Conservation (phyloP, 2,797 vertebrate genomes). For the Lagodon rhomboides region DNA sequence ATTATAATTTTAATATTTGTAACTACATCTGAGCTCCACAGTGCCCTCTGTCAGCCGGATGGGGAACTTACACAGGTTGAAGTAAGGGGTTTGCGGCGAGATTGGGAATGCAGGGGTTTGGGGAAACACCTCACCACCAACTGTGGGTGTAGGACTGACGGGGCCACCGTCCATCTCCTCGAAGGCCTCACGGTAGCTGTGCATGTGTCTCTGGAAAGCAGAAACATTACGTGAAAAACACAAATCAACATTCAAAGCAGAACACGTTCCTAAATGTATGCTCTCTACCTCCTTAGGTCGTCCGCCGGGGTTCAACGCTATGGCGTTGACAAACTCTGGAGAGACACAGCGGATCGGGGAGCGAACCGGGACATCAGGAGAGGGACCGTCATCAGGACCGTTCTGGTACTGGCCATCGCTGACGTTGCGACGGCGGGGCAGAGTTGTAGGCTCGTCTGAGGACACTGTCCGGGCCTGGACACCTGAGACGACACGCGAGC, state of each 20-base stretch:
- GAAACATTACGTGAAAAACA: conserved; percentile 20
- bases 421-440: conserved; percentile 83
- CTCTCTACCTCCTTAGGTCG: conserved; percentile 94
- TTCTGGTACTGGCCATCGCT: conserved; percentile 91
- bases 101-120: conserved; percentile 89
- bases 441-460: conserved; percentile 79
- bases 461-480: conserved; percentile 87
- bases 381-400: conserved; percentile 81
- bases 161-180: conserved; percentile 93
- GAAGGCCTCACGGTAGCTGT: conserved; percentile 98
- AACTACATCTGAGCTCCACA: conserved; percentile 72
- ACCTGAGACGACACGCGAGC: conserved; percentile 78
- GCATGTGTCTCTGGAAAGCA: conserved; percentile 91
- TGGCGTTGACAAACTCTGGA: conserved; percentile 94
- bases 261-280: accelerated
- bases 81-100: conserved; percentile 90
- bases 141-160: conserved; percentile 83
- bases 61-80: conserved; percentile 89
- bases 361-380: conserved; percentile 86
- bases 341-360: conserved; percentile 95
- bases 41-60: conserved; percentile 79
- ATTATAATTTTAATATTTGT: background rate
- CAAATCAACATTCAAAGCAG: background rate
- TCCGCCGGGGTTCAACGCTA: conserved; percentile 96
- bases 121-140: conserved; percentile 93